Percentiles rank a stretch among this genome's conserved stretches.
Evolutionary conservation across 35 echinoderm and acorn worm species (phyloP).

Genomic region (Antedon bifida): DNA sequence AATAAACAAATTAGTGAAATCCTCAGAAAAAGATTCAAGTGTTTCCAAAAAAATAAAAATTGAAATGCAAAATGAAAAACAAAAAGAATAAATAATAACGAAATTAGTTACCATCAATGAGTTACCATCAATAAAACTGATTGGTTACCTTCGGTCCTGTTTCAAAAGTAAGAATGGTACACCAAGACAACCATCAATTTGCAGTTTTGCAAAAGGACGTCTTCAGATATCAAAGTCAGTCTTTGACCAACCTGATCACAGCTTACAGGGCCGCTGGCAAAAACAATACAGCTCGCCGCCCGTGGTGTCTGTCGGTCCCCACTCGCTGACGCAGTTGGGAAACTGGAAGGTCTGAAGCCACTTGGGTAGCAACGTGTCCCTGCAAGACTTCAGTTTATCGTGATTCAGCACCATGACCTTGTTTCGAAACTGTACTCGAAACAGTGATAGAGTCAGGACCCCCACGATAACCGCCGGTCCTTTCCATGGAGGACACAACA

Average conservation of each 20-base stretch:
- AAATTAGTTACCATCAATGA: no score
- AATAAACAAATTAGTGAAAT: neutral
- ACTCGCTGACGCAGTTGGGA: no score
- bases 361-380: neutral
- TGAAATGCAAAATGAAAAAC: neutral
- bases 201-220: slow-evolving; percentile 60
- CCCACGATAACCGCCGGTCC: slow-evolving; percentile 33
- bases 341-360: neutral
- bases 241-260: slow-evolving; percentile 64
- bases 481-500: slow-evolving; percentile 31
- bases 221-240: slow-evolving; percentile 53
- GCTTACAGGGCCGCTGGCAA: slow-evolving; percentile 46
- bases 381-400: slow-evolving; percentile 28
- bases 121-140: slow-evolving; percentile 11
- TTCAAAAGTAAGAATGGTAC: slow-evolving; percentile 99
- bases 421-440: slow-evolving; percentile 10
- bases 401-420: slow-evolving; percentile 22
- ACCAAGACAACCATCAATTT: slow-evolving; percentile 80
- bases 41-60: neutral
- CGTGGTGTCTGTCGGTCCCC: neutral
- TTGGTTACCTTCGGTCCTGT: slow-evolving; percentile 78
- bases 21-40: no score
- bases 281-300: neutral
- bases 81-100: neutral
- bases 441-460: slow-evolving; percentile 20